Conservation (phyloP, 2,797 vertebrate species). For the Petrocephalus schoutedeni region DNA sequence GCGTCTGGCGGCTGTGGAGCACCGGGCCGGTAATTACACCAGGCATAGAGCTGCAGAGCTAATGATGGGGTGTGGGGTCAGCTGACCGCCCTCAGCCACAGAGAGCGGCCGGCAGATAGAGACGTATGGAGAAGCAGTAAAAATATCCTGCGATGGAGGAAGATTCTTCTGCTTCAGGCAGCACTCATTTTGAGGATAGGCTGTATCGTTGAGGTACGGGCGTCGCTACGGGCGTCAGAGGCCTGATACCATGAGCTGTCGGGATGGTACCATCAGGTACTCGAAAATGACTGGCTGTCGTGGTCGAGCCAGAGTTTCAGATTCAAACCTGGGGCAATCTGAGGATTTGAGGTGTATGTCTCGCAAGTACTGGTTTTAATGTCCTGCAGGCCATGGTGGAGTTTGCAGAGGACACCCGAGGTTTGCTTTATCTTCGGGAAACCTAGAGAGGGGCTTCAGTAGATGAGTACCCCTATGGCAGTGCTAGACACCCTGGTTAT, state of each 20-base stretch:
- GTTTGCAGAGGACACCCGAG: neutral
- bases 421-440: neutral
- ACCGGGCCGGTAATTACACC: neutral
- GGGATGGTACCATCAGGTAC: neutral
- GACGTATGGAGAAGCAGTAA: neutral
- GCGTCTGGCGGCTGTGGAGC: neutral
- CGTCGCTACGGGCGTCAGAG: neutral
- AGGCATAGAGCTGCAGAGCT: neutral
- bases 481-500: neutral
- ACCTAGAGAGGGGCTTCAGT: neutral
- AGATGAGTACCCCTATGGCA: neutral
- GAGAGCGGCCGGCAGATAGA: neutral
- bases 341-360: neutral
- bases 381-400: neutral
- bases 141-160: neutral
- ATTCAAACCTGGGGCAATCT: neutral
- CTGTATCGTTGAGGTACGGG: neutral
- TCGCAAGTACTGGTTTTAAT: neutral
- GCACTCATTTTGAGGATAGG: neutral
- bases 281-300: neutral
- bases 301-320: neutral
- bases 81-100: neutral
- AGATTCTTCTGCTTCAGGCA: neutral
- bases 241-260: neutral
- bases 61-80: neutral